A percentile compares a stretch with the other conserved stretches of the same genome.
These are phyloP conservation scores for Coenobita brevimanus DNA, from an alignment of 1,140 invertebrate genomes.

Conservation along the genomic window DNA sequence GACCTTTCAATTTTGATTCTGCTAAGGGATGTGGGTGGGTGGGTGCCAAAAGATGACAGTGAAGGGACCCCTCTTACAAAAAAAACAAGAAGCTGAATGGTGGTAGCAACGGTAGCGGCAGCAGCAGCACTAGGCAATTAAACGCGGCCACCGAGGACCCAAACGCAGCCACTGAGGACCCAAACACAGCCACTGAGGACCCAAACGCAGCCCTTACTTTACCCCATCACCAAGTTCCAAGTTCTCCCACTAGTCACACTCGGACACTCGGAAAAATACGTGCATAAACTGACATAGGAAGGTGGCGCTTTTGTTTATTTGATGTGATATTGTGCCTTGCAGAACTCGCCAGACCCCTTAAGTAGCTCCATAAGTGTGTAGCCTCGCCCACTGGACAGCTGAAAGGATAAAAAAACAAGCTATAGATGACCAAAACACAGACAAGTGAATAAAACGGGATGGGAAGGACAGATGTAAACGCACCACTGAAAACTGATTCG, in stretches of 20 bases:
- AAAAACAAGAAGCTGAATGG: too few relatives aligned
- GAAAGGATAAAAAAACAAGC: constrained; percentile 26
- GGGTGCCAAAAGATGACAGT: constrained; percentile 12
- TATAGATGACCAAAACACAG: too few relatives aligned
- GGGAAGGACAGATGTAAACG: too few relatives aligned
- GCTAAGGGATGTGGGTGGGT: constrained; percentile 25
- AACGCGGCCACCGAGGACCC: constrained; percentile 45
- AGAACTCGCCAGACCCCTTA: constrained; percentile 69
- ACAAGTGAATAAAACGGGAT: too few relatives aligned
- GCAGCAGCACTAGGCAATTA: neutral
- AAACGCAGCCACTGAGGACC: constrained; percentile 53
- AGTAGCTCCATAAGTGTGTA: constrained; percentile 70
- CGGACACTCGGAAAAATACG: constrained; percentile 53
- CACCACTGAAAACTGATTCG: too few relatives aligned
- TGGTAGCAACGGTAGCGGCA: constrained; percentile 3
- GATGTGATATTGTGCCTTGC: constrained; percentile 70
- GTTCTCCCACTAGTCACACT: constrained; percentile 54
- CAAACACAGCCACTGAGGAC: constrained; percentile 60
- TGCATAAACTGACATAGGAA: constrained; percentile 48
- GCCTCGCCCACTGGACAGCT: constrained; percentile 69
- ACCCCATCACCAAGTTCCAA: constrained; percentile 60
- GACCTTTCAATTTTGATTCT: constrained; percentile 59
- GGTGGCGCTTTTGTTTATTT: constrained; percentile 50
- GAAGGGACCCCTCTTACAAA: too few relatives aligned
- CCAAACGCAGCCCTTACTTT: constrained; percentile 56